Evolutionary conservation across 2,113 vertebrate genomes (phyloP).

Genomic region (Nerophis ophidion): DNA sequence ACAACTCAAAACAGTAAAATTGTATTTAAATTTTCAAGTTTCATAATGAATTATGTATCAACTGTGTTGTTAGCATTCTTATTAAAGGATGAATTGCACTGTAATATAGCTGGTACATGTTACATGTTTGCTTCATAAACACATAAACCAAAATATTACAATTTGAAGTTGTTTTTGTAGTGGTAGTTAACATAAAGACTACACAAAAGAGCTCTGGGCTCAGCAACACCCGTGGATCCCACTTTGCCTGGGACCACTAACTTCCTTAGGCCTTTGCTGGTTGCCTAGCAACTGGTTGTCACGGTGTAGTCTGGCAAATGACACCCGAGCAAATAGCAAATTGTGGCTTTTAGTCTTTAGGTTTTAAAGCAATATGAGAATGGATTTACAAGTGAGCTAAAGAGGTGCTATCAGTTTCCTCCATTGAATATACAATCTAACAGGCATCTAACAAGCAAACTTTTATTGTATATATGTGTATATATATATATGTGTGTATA

Average conservation of each 20-base stretch:
- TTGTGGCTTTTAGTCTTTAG: constrained; percentile 5
- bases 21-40: no score
- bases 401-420: background rate
- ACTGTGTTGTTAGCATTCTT: no score
- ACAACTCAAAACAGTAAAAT: no score
- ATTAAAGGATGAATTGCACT: no score
- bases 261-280: background rate
- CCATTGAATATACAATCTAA: background rate
- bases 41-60: no score
- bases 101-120: no score
- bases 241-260: constrained; percentile 5
- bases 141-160: no score
- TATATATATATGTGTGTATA: background rate
- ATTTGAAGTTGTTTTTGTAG: no score
- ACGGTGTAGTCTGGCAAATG: constrained; percentile 4
- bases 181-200: background rate
- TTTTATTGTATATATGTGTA: background rate
- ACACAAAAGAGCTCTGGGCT: background rate
- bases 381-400: constrained; percentile 3
- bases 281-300: constrained; percentile 17
- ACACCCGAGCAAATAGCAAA: constrained; percentile 3
- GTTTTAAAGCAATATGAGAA: constrained; percentile 2
- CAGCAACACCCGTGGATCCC: background rate
- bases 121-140: no score
- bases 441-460: background rate